Base-by-base conservation (phyloP, 2,888 invertebrate species). In the Prosopocoilus inquinatus region DNA sequence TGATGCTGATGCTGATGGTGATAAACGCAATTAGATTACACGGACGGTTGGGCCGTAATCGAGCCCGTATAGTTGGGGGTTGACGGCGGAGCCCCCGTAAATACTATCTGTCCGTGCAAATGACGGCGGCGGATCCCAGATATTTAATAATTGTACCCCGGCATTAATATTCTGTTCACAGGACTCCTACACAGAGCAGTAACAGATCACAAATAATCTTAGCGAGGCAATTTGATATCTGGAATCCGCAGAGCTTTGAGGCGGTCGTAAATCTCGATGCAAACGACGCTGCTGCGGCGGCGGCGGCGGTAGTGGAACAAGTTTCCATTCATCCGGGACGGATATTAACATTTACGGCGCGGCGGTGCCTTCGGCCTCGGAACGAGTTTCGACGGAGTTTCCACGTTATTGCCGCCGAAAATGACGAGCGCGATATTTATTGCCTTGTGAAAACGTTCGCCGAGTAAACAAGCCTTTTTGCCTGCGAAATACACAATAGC, bases 261-360 rank as follows among this genome's bases (percentile, higher is more conserved):
- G 41, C 41, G 41, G 12, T 13, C 41, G 41, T 41, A 41, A 41
- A 41, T 41, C 41, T 41, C 16, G 41, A 41, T 41, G 41, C 41
- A 41, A 41, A 41, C 41, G 41, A 41, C 41, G 15, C 16, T 15
- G 41, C 41, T 28, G 20, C 20, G 20, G 20, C 20, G 20, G 20
- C 20, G 20, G 20, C 20, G 20, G 20, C 20, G 20, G 20, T 28
- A 28, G 20, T 28, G 20, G 41, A 41, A 13, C 16, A 41, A 41
- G 41, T 41, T 41, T 41, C 41, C 16, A 16, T 15, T 41, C 41
- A 41, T 41, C 41, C 41, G 41, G 41, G 16, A 41, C 13, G 41
- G 41, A 41, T 41, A 41, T 41, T 41, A 41, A 41, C 41, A 41
- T 41, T 41, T 41, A 41, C 41, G 41, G 39, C 39, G 39, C 11